phyloP scores from a whole-genome alignment of 2,888 invertebrate genomes.

The Tromatobia lineatoria region DNA sequence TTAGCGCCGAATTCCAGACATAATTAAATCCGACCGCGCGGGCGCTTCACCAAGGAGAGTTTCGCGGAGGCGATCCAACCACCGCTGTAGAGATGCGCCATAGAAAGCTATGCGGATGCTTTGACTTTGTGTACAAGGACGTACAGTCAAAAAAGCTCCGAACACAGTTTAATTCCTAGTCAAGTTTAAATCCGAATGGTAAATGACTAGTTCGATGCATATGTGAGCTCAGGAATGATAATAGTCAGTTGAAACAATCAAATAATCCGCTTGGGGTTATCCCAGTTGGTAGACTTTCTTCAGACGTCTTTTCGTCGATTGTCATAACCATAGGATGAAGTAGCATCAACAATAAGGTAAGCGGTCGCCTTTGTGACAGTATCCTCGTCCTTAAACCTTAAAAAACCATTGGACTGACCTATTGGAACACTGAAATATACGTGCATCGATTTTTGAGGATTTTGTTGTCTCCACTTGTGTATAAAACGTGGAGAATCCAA shows the following conservation, averaged over 20 bases:
- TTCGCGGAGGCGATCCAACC: slow-evolving; percentile 31
- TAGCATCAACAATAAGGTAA: too few relatives aligned
- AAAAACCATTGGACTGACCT: too few relatives aligned
- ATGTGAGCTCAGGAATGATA: neutral
- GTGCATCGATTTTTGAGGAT: too few relatives aligned
- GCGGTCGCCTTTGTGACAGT: too few relatives aligned
- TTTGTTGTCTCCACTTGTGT: too few relatives aligned
- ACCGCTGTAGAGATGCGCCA: slow-evolving; percentile 72
- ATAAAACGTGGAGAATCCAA: too few relatives aligned
- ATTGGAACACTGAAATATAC: too few relatives aligned
- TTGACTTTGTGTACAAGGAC: neutral
- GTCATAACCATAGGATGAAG: too few relatives aligned
- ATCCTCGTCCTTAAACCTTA: too few relatives aligned
- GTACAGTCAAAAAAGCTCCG: neutral
- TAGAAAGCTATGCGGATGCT: slow-evolving; percentile 64
- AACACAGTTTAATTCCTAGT: neutral
- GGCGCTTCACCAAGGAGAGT: slow-evolving; percentile 24
- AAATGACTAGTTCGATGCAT: neutral
- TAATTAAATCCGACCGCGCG: slow-evolving; percentile 81
- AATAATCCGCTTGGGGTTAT: too few relatives aligned
- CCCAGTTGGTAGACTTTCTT: too few relatives aligned
- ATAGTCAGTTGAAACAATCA: neutral
- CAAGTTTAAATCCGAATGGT: neutral
- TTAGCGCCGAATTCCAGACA: slow-evolving; percentile 83
- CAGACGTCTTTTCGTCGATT: too few relatives aligned